These are phyloP conservation scores for Typhlichthys subterraneus DNA, from an alignment of 2,797 vertebrate species.

Conservation along the genomic window DNA sequence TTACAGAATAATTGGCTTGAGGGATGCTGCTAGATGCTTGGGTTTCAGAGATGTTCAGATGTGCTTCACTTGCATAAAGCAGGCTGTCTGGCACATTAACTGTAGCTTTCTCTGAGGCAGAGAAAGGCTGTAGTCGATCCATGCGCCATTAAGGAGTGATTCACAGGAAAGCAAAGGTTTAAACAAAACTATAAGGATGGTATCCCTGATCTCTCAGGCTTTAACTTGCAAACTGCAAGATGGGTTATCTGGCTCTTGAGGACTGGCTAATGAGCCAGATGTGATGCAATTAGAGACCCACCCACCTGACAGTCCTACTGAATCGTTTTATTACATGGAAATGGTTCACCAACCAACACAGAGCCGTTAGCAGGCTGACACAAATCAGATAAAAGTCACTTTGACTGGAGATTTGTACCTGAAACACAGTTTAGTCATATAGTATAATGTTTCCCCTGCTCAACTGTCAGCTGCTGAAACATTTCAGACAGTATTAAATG, in stretches of 20 bases:
- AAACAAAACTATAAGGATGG: slow-evolving; percentile 19
- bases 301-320: no score
- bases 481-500: slow-evolving; percentile 7
- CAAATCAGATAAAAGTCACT: slow-evolving; percentile 5
- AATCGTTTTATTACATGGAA: not conserved
- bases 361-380: slow-evolving; percentile 12
- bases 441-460: not conserved
- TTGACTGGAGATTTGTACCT: no score
- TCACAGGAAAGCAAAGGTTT: slow-evolving; percentile 6
- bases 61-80: slow-evolving; percentile 43
- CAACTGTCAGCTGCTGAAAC: not conserved
- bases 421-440: not conserved
- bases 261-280: no score
- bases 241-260: no score
- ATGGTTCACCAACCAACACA: slow-evolving; percentile 6
- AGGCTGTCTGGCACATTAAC: slow-evolving; percentile 37
- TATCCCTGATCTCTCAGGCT: not conserved
- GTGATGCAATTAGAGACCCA: no score
- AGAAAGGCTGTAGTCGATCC: slow-evolving; percentile 12
- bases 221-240: not conserved
- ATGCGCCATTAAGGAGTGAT: slow-evolving; percentile 12
- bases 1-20: slow-evolving; percentile 58
- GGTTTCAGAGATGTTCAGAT: slow-evolving; percentile 54
- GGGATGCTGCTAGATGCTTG: slow-evolving; percentile 49
- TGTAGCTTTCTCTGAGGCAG: slow-evolving; percentile 19